Evolutionary conservation across 2,113 vertebrate genomes (phyloP), one percentile per base, ranked within the genome.

Genomic region (Alouatta palliata): DNA sequence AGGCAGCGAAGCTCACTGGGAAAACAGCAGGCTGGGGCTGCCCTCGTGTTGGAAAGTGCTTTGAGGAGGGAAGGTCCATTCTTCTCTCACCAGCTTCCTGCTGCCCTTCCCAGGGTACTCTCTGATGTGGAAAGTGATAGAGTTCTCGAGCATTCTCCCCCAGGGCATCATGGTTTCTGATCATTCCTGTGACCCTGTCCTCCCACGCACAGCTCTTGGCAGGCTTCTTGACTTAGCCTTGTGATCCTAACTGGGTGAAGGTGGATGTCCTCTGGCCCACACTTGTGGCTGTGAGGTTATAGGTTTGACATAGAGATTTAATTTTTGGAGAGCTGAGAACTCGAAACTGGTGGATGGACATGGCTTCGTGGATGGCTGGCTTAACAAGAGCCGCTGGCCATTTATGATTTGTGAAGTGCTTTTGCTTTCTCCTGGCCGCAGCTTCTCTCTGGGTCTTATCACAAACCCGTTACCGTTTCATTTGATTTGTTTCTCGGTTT

Each of bases 341-440:
- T 12, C 70, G 13, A 1, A 21, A 0, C 73, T 25, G 43, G 75
- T 23, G 20, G 17, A 2, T 2, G 70, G 54, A 73, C 5, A 0
- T 0, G 1, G 3, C 54, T 7, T 6, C 32, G 10, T 5, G 40
- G 27, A 45, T 2, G 30, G 32, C 14, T 0, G 1, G 6, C 66
- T 47, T n/a, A 2, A 3, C 0, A 6, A 52, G 68, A 14, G 6
- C 6, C 3, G 8, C 21, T 25, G 77, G 19, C 40, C 1, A 2
- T 40, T 21, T 8, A 21, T n/a, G n/a, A 23, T 54, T 12, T 6
- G 35, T 21, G 12, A 4, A 8, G 17, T 61, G 10, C 4, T 25
- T 66, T 64, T 30, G 40, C 84, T 71, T 52, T 11, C 2, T 47
- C 37, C 16, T 19, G 47, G 45, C n/a, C 61, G 37, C 19, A 23